Conservation (phyloP, 1,140 invertebrate genomes). For the Pseudomyrmex cubaensis region DNA sequence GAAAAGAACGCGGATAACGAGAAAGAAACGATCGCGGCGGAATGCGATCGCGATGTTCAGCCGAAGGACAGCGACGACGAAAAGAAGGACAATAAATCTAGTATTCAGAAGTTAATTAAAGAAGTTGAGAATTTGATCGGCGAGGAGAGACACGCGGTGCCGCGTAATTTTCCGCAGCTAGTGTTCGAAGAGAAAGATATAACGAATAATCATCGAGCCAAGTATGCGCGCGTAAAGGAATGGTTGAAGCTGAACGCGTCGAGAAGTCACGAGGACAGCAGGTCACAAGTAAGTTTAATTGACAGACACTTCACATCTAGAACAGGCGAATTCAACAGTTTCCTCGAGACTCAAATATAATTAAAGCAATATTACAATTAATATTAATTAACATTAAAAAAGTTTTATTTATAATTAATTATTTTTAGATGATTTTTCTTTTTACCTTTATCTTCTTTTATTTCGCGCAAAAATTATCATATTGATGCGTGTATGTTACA, state of each 20-base stretch:
- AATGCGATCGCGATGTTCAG: conserved; percentile 23
- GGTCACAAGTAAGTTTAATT: conserved; percentile 74
- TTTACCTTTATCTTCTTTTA: too few relatives aligned
- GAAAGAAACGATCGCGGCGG: conserved; percentile 45
- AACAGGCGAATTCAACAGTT: neutral
- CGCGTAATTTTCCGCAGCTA: conserved; percentile 85
- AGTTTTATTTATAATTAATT: too few relatives aligned
- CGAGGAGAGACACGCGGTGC: conserved; percentile 83
- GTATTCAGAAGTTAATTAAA: conserved; percentile 88
- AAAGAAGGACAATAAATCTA: conserved; percentile 81
- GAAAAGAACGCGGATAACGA: conserved; percentile 23
- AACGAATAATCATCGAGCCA: conserved; percentile 85
- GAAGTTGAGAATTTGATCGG: conserved; percentile 90
- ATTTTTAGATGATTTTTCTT: too few relatives aligned
- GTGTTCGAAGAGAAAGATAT: conserved; percentile 84
- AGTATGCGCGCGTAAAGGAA: conserved; percentile 89
- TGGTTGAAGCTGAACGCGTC: conserved; percentile 87
- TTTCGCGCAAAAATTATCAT: too few relatives aligned
- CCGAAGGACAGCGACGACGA: conserved; percentile 81
- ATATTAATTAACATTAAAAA: neutral
- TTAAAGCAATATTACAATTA: neutral
- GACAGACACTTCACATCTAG: neutral
- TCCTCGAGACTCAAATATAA: neutral
- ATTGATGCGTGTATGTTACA: conserved; percentile 65
- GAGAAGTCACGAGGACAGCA: conserved; percentile 72